phyloP scores from a whole-genome alignment of 2,113 vertebrate species.

The Stegostoma tigrinum region DNA sequence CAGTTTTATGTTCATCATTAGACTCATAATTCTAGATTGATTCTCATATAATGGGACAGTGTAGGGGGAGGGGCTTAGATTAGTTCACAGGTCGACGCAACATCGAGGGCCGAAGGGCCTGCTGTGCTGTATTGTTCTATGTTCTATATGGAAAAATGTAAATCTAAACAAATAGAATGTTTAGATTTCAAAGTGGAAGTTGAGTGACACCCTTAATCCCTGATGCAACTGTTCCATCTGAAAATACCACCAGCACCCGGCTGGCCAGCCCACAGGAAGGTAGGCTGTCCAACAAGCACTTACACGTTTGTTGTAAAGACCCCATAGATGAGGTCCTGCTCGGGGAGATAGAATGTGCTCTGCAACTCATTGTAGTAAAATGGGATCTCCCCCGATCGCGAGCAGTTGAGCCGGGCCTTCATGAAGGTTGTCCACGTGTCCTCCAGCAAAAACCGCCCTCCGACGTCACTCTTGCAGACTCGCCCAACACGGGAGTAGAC shows the following conservation, averaged over 20 bases:
- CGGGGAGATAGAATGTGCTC: conserved; percentile 78
- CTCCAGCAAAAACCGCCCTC: conserved; percentile 78
- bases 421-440: conserved; percentile 86
- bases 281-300: conserved; percentile 46
- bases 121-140: no score
- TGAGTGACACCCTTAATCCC: neutral
- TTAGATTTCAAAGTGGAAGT: neutral
- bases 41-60: no score
- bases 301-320: conserved; percentile 84
- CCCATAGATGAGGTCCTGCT: conserved; percentile 80
- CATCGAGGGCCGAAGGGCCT: no score
- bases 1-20: no score
- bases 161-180: neutral
- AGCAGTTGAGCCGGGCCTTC: conserved; percentile 81
- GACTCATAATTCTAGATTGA: no score
- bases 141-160: no score
- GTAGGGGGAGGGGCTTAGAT: no score
- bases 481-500: conserved; percentile 80
- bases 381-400: conserved; percentile 76
- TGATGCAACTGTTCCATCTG: neutral
- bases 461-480: conserved; percentile 79
- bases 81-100: no score
- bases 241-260: no score
- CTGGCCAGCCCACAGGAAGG: neutral
- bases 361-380: conserved; percentile 84